These are phyloP conservation scores for Petrosia ficiformis DNA, from an alignment of 37 sponge, comb jelly and placozoan species.

Conservation along the genomic window DNA sequence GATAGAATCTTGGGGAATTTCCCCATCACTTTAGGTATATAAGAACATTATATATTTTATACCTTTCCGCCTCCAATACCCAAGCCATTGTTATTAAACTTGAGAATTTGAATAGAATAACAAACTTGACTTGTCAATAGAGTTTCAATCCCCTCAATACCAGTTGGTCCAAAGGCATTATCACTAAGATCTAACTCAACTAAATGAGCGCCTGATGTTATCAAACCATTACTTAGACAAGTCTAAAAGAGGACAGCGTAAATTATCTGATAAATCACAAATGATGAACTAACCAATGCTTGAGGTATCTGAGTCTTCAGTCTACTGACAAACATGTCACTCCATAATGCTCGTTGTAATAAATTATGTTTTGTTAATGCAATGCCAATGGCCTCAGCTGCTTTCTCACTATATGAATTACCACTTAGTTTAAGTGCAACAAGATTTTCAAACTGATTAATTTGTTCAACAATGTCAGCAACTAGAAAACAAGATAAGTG, in stretches of 20 bases:
- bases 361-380: conserved; percentile 46
- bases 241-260: conserved; percentile 16
- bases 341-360: conserved; percentile 81
- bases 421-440: conserved; percentile 82
- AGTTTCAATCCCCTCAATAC: conserved; percentile 67
- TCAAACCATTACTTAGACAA: conserved; percentile 81
- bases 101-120: conserved; percentile 77
- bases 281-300: conserved; percentile 55
- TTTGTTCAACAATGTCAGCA: conserved; percentile 66
- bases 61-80: conserved; percentile 91
- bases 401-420: conserved; percentile 91
- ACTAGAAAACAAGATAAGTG: conserved; percentile 39
- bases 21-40: background rate
- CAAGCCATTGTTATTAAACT: conserved; percentile 95
- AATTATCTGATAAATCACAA: background rate
- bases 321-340: conserved; percentile 96
- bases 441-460: conserved; percentile 64
- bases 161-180: conserved; percentile 98
- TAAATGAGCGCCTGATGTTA: conserved; percentile 70
- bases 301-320: conserved; percentile 91
- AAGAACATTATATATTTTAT: background rate
- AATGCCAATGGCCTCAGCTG: conserved; percentile 83
- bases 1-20: conserved; percentile 58
- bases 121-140: conserved; percentile 87
- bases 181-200: conserved; percentile 94